phyloP scores from a whole-genome alignment of 2,888 invertebrate species.

The Poecilus cupreus region DNA sequence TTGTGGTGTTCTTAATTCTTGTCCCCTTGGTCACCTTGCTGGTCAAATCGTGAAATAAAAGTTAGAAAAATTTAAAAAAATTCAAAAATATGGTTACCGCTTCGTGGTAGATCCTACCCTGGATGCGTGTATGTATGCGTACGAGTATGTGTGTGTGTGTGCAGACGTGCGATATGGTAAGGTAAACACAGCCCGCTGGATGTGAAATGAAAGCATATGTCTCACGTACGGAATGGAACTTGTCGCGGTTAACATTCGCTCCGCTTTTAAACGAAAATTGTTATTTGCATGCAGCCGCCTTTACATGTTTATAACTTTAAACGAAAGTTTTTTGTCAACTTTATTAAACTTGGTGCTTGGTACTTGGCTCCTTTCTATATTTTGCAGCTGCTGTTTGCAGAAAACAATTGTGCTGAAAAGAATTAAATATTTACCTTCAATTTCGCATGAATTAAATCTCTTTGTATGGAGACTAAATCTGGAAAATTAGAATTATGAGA shows the following conservation, averaged over 20 bases:
- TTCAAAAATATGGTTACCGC: no score
- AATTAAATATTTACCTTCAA: slow-evolving; percentile 21
- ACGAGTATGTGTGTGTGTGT: not conserved
- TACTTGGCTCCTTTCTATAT: not conserved
- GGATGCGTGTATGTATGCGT: not conserved
- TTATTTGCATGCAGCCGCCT: not conserved
- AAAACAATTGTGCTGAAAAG: not conserved
- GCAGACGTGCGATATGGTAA: not conserved
- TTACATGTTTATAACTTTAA: slow-evolving; percentile 1
- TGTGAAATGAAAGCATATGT: slow-evolving; percentile 28
- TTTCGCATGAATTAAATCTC: not conserved
- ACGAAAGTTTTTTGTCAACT: slow-evolving; percentile 6
- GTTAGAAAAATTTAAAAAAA: no score
- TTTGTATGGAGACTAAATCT: not conserved
- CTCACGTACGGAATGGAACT: slow-evolving; percentile 12
- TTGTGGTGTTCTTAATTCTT: no score
- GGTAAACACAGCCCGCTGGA: not conserved
- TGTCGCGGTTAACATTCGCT: slow-evolving; percentile 29
- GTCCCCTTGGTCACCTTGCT: no score
- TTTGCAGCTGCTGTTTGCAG: not conserved
- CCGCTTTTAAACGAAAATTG: slow-evolving; percentile 26
- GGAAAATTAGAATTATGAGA: not conserved
- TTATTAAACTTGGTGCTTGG: slow-evolving; percentile 3
- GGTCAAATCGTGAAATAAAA: no score
- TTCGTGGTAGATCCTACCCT: no score